Base-by-base conservation (phyloP, 2,113 vertebrate genomes). In the Gymnobelideus leadbeateri region DNA sequence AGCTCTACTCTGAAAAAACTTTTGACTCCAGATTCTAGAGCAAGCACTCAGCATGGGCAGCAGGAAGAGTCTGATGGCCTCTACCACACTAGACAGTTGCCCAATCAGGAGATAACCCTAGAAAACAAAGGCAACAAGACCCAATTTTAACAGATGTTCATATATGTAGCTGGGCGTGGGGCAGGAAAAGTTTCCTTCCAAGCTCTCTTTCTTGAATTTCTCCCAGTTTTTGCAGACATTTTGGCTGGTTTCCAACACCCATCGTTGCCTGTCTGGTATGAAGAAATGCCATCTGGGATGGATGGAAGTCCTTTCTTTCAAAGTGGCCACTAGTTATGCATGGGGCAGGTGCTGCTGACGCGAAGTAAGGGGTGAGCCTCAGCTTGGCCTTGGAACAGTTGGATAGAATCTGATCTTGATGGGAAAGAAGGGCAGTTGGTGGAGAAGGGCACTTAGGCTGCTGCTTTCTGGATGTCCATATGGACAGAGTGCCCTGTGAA, bases 211-310 rank as follows among this genome's bases (percentile, higher is more conserved):
- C 98, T 98, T 98, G 97, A 98, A 98, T 98, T 98, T 98, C 98
- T 99, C 98, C 98, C 98, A 98, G 98, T 98, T 98, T 99, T 98
- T 98, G 98, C 98, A 99, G 98, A 99, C 98, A 98, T 92, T 96
- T 98, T 99, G 99, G 99, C 98, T 96, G 9, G n/a, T 91, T 98
- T 98, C 98, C 98, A 99, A 97, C 92, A 98, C 98, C 98, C 96
- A 98, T 98, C 91, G 57, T 97, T 98, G 97, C 98, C 98, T 98
- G 98, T 98, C 98, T 99, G 98, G 98, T 98, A 98, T 98, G 98
- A 98, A 98, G 43, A 98, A 98, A 98, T 97, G 97, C 98, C 98
- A 99, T 98, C 98, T 98, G 98, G 97, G 96, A 95, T 96, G 94
- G 93, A 98, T 98, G 98, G 98, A 98, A 98, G 98, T 97, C 96